Conservation (phyloP, 2,888 invertebrate species). For the Apoda limacodes region DNA sequence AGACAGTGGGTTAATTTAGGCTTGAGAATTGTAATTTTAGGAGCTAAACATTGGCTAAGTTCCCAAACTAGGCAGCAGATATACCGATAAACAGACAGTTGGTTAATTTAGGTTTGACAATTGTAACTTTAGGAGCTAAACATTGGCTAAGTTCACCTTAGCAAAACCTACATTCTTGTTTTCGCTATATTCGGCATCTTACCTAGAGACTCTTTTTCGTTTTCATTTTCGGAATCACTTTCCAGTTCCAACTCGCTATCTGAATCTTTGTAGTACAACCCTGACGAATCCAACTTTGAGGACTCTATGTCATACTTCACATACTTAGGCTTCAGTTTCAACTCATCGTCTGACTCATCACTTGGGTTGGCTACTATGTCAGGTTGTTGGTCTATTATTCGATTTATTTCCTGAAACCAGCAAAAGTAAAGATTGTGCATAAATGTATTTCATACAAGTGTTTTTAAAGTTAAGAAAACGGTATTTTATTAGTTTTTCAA, state of each 20-base stretch:
- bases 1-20: too few relatives aligned
- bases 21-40: too few relatives aligned
- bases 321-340: conserved; percentile 63
- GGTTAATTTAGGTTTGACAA: too few relatives aligned
- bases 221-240: conserved; percentile 64
- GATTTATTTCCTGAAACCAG: conserved; percentile 68
- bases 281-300: conserved; percentile 77
- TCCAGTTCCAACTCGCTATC: conserved; percentile 74
- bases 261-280: conserved; percentile 75
- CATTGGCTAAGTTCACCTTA: too few relatives aligned
- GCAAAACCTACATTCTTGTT: too few relatives aligned
- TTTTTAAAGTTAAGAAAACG: too few relatives aligned
- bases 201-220: conserved; percentile 70
- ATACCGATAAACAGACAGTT: conserved; percentile 1
- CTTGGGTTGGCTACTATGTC: conserved; percentile 75
- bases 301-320: conserved; percentile 74
- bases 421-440: too few relatives aligned
- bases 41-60: too few relatives aligned
- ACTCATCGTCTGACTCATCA: conserved; percentile 71
- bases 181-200: conserved; percentile 10
- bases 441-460: too few relatives aligned
- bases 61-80: conserved; percentile 2
- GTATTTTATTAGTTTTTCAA: too few relatives aligned
- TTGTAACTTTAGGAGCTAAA: too few relatives aligned
- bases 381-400: conserved; percentile 72